These are phyloP conservation scores for Galeruca laticollis DNA, from an alignment of 2,888 invertebrate species.

Conservation along the genomic window DNA sequence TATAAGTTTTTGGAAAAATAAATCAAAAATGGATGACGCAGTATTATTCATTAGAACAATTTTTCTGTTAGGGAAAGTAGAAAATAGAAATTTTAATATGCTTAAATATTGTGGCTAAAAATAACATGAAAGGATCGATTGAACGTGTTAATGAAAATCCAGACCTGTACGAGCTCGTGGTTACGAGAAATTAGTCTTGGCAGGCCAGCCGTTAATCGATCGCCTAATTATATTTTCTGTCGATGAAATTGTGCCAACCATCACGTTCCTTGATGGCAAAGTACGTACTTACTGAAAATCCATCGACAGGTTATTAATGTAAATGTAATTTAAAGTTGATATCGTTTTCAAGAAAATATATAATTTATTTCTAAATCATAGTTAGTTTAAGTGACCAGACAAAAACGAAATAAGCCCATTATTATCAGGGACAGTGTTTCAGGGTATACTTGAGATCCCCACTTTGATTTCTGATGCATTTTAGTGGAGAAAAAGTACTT, in stretches of 20 bases:
- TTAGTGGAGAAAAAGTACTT: too few relatives aligned
- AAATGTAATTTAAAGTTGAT: neutral
- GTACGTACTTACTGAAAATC: slow-evolving; percentile 28
- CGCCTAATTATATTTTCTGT: slow-evolving; percentile 46
- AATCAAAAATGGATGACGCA: too few relatives aligned
- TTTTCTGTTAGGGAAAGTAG: too few relatives aligned
- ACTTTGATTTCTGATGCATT: too few relatives aligned
- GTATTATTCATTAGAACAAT: too few relatives aligned
- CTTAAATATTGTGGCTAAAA: neutral
- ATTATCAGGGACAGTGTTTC: too few relatives aligned
- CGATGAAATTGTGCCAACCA: slow-evolving; percentile 39
- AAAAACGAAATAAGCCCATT: too few relatives aligned
- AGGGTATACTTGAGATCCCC: too few relatives aligned
- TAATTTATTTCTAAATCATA: neutral
- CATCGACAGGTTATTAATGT: slow-evolving; percentile 19
- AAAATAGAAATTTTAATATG: neutral
- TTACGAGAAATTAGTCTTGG: slow-evolving; percentile 46
- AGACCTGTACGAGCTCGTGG: slow-evolving; percentile 13
- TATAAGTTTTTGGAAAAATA: too few relatives aligned
- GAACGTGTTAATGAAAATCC: neutral
- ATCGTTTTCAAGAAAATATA: neutral
- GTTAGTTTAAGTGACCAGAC: neutral
- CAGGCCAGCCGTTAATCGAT: slow-evolving; percentile 47
- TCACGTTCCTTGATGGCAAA: slow-evolving; percentile 20
- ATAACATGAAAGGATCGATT: neutral